phyloP scores from a whole-genome alignment of 2,888 invertebrate genomes.

The Diploptera punctata region DNA sequence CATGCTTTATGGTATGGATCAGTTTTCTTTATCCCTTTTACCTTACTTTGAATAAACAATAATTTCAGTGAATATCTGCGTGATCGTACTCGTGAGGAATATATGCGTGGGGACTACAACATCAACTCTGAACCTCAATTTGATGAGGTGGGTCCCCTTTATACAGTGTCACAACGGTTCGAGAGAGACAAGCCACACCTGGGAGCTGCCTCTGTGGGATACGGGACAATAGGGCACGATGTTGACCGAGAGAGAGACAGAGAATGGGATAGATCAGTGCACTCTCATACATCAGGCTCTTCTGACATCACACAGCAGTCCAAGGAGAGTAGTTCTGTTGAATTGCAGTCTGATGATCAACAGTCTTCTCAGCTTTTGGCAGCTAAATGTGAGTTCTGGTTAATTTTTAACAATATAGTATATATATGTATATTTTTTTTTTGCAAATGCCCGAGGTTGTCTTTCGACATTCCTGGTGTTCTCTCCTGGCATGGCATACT shows the following conservation, averaged over 20 bases:
- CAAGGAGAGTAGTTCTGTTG: constrained; percentile 23
- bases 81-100: constrained; percentile 45
- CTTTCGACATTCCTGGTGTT: too few relatives aligned
- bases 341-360: constrained; percentile 26
- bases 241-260: constrained; percentile 24
- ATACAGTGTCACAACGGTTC: constrained; percentile 66
- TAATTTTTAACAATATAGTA: too few relatives aligned
- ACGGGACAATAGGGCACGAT: constrained; percentile 17
- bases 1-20: constrained; percentile 17
- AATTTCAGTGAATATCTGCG: constrained; percentile 44
- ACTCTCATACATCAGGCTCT: constrained; percentile 32
- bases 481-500: too few relatives aligned
- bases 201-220: constrained; percentile 25
- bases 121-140: constrained; percentile 57
- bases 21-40: background rate
- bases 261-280: constrained; percentile 36
- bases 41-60: constrained; percentile 11
- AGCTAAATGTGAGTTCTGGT: constrained; percentile 10
- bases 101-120: constrained; percentile 45
- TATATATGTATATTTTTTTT: too few relatives aligned
- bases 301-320: constrained; percentile 29
- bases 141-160: constrained; percentile 62
- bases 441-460: too few relatives aligned
- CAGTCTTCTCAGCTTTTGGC: constrained; percentile 8
- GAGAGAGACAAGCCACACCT: constrained; percentile 41